Percentiles rank a stretch among this genome's conserved stretches.
Conservation (phyloP, 2,113 vertebrate species). For the Ammospiza caudacuta region DNA sequence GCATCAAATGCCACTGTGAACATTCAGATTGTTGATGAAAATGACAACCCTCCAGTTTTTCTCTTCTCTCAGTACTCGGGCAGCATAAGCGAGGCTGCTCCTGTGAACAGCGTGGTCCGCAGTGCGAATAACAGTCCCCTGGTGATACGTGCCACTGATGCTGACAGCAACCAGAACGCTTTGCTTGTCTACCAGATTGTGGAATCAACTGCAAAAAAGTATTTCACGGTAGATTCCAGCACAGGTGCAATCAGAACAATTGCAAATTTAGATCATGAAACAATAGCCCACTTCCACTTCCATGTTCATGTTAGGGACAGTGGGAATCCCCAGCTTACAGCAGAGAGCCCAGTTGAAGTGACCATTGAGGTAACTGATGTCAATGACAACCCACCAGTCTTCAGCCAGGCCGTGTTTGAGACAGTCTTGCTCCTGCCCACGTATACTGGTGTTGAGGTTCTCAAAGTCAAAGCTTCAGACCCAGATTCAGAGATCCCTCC, state of each 20-base stretch:
- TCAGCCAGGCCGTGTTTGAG: conserved; percentile 89
- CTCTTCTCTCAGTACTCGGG: conserved; percentile 86
- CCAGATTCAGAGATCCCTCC: conserved; percentile 88
- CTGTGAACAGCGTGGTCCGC: conserved; percentile 89
- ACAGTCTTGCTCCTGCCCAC: conserved; percentile 91
- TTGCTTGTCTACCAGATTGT: conserved; percentile 94
- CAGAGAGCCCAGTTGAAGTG: conserved; percentile 91
- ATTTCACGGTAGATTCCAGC: conserved; percentile 93
- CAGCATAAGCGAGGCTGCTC: conserved; percentile 91
- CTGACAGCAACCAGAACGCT: conserved; percentile 92
- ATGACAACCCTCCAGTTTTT: conserved; percentile 92
- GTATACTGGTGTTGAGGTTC: conserved; percentile 89
- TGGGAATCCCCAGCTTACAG: conserved; percentile 89
- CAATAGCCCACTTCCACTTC: conserved; percentile 87
- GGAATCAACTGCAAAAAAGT: conserved; percentile 91
- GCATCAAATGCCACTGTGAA: conserved; percentile 87
- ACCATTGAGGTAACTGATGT: conserved; percentile 91
- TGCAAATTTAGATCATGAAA: conserved; percentile 91
- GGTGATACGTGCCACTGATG: conserved; percentile 90
- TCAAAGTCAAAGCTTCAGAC: conserved; percentile 89
- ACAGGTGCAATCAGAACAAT: conserved; percentile 95
- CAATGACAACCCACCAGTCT: conserved; percentile 93
- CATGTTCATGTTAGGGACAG: conserved; percentile 94
- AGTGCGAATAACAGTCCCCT: conserved; percentile 82
- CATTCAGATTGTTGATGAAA: conserved; percentile 91